Conservation (phyloP, 2,113 vertebrate genomes). For the Mus spicilegus region DNA sequence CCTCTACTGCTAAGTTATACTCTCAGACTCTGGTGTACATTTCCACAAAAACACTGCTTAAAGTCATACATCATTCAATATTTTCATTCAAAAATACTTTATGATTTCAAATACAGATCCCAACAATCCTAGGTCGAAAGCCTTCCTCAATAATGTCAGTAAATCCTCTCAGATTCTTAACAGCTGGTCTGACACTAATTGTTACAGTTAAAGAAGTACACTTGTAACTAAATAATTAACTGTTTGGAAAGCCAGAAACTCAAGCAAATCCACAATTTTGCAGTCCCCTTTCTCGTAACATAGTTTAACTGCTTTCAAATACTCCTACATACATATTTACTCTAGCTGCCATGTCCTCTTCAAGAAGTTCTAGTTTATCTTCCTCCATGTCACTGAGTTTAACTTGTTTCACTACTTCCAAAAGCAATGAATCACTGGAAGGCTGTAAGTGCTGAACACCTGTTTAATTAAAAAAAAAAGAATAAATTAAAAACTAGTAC, state of each 20-base stretch:
- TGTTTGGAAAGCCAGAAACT: slow-evolving; percentile 11
- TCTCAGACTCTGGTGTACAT: not conserved
- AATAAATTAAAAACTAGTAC: slow-evolving; percentile 38
- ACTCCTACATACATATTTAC: slow-evolving; percentile 84
- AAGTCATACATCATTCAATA: not conserved
- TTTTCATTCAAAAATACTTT: slow-evolving; percentile 38
- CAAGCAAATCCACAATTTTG: slow-evolving; percentile 57
- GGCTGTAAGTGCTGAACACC: slow-evolving; percentile 92
- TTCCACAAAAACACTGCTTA: slow-evolving; percentile 17
- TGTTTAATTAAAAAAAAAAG: slow-evolving; percentile 72
- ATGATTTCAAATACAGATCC: slow-evolving; percentile 47
- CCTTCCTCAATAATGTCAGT: slow-evolving; percentile 2
- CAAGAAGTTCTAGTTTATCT: slow-evolving; percentile 94
- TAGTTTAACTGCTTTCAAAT: slow-evolving; percentile 48
- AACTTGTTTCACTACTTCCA: slow-evolving; percentile 97
- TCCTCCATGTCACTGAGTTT: slow-evolving; percentile 97
- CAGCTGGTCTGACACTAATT: not conserved
- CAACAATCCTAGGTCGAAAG: slow-evolving; percentile 23
- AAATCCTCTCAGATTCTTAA: not conserved
- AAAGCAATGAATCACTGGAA: slow-evolving; percentile 92
- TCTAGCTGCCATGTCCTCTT: slow-evolving; percentile 90
- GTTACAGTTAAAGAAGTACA: not conserved
- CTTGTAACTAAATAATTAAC: too few species aligned
- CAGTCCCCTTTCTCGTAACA: not conserved
- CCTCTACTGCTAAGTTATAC: not conserved